Evolutionary conservation across 2,113 vertebrate species (phyloP).

Genomic region (Bubo blakistoni): DNA sequence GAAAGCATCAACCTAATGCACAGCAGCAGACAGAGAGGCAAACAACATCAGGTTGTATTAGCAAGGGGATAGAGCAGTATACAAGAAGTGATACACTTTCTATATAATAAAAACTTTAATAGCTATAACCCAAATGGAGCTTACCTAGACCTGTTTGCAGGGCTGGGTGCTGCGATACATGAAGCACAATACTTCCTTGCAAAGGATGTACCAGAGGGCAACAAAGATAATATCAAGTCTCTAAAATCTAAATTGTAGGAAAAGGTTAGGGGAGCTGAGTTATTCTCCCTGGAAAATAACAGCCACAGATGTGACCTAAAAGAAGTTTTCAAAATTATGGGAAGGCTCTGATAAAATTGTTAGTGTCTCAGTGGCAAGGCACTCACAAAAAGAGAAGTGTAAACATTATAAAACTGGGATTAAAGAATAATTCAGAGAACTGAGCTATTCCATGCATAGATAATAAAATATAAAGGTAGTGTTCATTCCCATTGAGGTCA

Average conservation of each 20-base stretch:
- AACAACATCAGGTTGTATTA: neutral
- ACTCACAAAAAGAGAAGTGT: neutral
- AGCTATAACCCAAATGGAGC: neutral
- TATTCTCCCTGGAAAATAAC: constrained; percentile 19
- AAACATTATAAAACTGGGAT: neutral
- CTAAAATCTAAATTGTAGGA: neutral
- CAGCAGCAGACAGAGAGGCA: neutral
- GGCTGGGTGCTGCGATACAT: neutral
- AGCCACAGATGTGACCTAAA: neutral
- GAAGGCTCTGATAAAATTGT: neutral
- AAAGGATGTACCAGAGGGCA: neutral
- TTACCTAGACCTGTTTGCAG: neutral
- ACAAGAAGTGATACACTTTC: neutral
- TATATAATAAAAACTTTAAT: neutral
- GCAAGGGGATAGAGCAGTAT: neutral
- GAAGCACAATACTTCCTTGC: neutral
- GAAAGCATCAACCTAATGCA: neutral
- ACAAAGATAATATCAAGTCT: neutral
- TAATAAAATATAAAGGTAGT: neutral
- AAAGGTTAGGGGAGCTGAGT: neutral
- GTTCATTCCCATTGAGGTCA: neutral
- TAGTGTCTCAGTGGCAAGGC: neutral
- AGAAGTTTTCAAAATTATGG: constrained; percentile 12
- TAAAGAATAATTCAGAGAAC: neutral
- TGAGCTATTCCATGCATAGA: neutral